Evolutionary conservation across 2,797 vertebrate species (phyloP).

Genomic region (Gallirallus australis): DNA sequence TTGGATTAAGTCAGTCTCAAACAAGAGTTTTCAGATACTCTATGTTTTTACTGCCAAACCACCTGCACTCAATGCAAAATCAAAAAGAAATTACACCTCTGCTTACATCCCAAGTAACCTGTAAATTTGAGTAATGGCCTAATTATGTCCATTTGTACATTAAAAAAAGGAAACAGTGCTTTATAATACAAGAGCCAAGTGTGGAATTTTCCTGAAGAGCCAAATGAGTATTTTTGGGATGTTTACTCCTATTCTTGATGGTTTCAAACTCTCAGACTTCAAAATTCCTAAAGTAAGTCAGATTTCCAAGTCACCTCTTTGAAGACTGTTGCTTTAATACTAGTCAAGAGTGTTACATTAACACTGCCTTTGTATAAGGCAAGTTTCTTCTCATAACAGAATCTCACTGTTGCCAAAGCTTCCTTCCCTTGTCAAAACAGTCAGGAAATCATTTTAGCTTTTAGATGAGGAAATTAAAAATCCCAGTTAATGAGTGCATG

Average conservation of each 20-base stretch:
- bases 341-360: not conserved
- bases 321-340: not conserved
- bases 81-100: not conserved
- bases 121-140: not conserved
- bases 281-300: not conserved
- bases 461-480: conserved; percentile 26
- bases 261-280: not conserved
- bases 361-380: not conserved
- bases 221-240: not conserved
- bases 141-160: not conserved
- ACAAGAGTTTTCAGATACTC: not conserved
- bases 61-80: not conserved
- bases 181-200: not conserved
- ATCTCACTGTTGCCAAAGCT: not conserved
- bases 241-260: not conserved
- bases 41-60: not conserved
- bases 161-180: not conserved
- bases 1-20: not conserved
- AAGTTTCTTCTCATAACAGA: not conserved
- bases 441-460: conserved; percentile 30
- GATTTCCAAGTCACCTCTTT: not conserved
- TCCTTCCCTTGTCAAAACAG: conserved; percentile 35
- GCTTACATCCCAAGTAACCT: not conserved
- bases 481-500: not conserved
- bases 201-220: not conserved